These are phyloP conservation scores for Isoperla grammatica DNA, from an alignment of 2,888 invertebrate species.

Conservation along the genomic window DNA sequence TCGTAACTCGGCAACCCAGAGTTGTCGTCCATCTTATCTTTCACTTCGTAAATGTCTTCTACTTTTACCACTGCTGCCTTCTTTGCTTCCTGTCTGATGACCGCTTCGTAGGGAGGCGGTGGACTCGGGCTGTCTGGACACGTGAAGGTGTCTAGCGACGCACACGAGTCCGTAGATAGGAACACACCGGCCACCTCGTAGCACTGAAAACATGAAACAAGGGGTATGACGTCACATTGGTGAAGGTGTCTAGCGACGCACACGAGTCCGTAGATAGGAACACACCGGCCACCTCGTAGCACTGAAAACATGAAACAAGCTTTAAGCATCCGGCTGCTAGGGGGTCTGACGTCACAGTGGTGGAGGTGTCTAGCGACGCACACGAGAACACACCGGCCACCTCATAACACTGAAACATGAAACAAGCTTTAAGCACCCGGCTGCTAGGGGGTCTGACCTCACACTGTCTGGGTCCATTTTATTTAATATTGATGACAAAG, in stretches of 20 bases:
- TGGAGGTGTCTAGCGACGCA: conserved; percentile 21
- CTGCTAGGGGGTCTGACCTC: background rate
- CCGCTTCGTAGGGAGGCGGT: conserved; percentile 58
- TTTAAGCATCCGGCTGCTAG: too few relatives aligned
- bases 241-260: conserved; percentile 22
- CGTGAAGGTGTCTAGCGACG: conserved; percentile 21
- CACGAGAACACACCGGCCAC: conserved; percentile 40
- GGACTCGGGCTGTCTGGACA: conserved; percentile 47
- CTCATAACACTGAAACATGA: conserved; percentile 43
- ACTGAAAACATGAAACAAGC: conserved; percentile 37
- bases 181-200: conserved; percentile 45
- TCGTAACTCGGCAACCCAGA: conserved; percentile 59
- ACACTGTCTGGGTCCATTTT: background rate
- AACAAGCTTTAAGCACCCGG: background rate
- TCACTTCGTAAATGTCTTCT: conserved; percentile 31
- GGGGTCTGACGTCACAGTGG: background rate
- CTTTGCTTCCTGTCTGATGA: conserved; percentile 33
- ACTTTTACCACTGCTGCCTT: conserved; percentile 10
- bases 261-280: conserved; percentile 39
- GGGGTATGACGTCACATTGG: background rate
- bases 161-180: conserved; percentile 36
- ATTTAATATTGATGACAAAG: too few relatives aligned
- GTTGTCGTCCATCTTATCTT: conserved; percentile 42
- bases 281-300: conserved; percentile 45
- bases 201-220: conserved; percentile 39